phyloP scores from a whole-genome alignment of 1,140 invertebrate genomes.

The Acromyrmex charruanus region DNA sequence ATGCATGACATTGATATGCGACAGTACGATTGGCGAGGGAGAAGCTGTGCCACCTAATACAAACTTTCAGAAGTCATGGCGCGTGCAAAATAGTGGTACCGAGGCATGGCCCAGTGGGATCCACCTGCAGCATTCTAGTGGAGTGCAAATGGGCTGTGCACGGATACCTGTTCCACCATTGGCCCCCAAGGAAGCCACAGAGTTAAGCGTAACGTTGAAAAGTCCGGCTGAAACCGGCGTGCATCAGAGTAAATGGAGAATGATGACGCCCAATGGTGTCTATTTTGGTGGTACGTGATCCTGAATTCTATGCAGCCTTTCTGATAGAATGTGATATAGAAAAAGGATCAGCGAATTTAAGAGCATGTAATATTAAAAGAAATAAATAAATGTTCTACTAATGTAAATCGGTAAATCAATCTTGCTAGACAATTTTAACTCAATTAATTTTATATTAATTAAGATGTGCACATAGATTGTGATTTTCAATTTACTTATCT shows the following conservation, averaged over 20 bases:
- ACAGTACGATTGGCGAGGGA: conserved; percentile 92
- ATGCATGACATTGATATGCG: conserved; percentile 92
- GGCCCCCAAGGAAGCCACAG: conserved; percentile 89
- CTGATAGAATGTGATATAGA: background rate
- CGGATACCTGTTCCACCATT: conserved; percentile 89
- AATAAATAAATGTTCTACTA: background rate
- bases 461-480: background rate
- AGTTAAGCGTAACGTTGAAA: conserved; percentile 90
- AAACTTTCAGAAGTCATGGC: conserved; percentile 93
- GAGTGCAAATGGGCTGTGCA: conserved; percentile 88
- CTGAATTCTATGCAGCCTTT: background rate
- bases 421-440: background rate
- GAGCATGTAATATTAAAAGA: background rate
- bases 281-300: conserved; percentile 92
- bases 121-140: conserved; percentile 89
- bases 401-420: background rate
- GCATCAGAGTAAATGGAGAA: conserved; percentile 94
- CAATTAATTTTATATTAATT: background rate
- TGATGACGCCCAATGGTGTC: conserved; percentile 92
- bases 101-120: conserved; percentile 93
- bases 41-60: conserved; percentile 92
- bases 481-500: conserved; percentile 10
- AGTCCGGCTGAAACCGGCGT: conserved; percentile 90
- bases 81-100: conserved; percentile 92
- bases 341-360: background rate